Percentiles rank a stretch among this genome's conserved stretches.
Conservation (phyloP, 2,113 vertebrate genomes). For the Mesembrinibis cayennensis region DNA sequence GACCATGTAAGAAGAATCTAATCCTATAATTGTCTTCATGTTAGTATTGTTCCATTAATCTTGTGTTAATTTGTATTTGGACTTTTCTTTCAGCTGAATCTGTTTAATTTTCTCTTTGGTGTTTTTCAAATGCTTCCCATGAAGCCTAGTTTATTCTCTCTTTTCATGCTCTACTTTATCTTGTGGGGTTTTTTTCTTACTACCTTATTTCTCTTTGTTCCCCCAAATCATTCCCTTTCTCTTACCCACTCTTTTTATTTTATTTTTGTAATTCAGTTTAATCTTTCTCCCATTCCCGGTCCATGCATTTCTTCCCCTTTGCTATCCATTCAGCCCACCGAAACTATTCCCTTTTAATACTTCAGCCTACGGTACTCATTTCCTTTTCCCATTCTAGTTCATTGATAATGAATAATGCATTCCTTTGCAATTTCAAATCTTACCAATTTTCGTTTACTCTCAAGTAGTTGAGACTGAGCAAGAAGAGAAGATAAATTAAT, state of each 20-base stretch:
- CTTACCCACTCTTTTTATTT: not conserved
- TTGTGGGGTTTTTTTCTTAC: not conserved
- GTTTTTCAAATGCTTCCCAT: not conserved
- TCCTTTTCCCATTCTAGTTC: constrained; percentile 21
- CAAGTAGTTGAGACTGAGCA: not conserved
- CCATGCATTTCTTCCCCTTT: not conserved
- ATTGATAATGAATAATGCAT: constrained; percentile 33
- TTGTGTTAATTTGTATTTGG: not conserved
- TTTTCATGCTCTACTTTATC: not conserved
- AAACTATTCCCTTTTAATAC: not conserved
- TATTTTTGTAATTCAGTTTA: constrained; percentile 2
- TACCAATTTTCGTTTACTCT: constrained; percentile 22
- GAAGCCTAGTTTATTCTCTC: not conserved
- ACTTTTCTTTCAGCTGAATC: not conserved
- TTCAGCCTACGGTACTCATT: not conserved
- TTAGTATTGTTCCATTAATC: not conserved
- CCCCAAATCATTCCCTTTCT: not conserved
- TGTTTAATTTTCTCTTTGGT: not conserved
- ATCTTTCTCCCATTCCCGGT: not conserved
- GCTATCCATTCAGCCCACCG: not conserved
- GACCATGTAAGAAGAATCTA: not conserved
- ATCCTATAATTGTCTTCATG: not conserved
- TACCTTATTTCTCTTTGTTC: not conserved
- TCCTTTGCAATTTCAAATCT: constrained; percentile 21
- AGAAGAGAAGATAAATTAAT: constrained; percentile 26